A percentile compares a stretch with the other conserved stretches of the same genome.
Evolutionary conservation across 1,140 invertebrate species (phyloP).

Genomic region (Bombus breviceps): DNA sequence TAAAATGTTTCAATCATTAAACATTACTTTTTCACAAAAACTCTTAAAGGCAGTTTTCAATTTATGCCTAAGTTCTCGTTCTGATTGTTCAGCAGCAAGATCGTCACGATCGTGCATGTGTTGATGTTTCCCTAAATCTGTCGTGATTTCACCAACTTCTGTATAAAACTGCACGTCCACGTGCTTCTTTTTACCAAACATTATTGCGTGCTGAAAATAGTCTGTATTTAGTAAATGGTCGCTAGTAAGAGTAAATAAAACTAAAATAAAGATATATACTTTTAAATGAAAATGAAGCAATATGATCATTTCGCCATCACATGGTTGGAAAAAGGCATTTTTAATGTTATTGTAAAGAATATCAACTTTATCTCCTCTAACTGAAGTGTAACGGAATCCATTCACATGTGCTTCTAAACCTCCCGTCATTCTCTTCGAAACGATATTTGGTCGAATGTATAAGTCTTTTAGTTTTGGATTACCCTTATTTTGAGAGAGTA

Average conservation of each 20-base stretch:
- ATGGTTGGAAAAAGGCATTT: conserved; percentile 99
- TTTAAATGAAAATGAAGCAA: conserved; percentile 99
- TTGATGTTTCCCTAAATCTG: conserved; percentile 99
- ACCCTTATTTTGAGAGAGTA: conserved; percentile 97
- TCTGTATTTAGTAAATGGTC: neutral
- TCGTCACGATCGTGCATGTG: conserved; percentile 99
- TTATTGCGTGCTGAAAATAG: conserved; percentile 92
- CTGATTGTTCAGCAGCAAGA: conserved; percentile 98
- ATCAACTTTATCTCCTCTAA: conserved; percentile 99
- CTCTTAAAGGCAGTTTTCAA: conserved; percentile 98
- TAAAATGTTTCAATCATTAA: conserved; percentile 12
- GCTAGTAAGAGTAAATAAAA: neutral
- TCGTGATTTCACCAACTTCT: conserved; percentile 99
- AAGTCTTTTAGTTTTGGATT: conserved; percentile 99
- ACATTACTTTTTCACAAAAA: conserved; percentile 95
- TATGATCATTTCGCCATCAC: conserved; percentile 99
- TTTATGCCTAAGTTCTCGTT: conserved; percentile 97
- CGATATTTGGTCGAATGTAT: conserved; percentile 99
- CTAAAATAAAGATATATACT: conserved; percentile 79
- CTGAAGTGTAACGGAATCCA: conserved; percentile 98
- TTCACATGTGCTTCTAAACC: conserved; percentile 97
- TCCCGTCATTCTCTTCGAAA: conserved; percentile 97
- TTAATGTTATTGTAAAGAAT: conserved; percentile 99
- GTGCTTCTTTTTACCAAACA: conserved; percentile 99
- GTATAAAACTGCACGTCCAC: conserved; percentile 99